Percentiles rank a stretch among this genome's conserved stretches.
Conservation (phyloP, 2,888 invertebrate species). For the Pherbina coryleti region DNA sequence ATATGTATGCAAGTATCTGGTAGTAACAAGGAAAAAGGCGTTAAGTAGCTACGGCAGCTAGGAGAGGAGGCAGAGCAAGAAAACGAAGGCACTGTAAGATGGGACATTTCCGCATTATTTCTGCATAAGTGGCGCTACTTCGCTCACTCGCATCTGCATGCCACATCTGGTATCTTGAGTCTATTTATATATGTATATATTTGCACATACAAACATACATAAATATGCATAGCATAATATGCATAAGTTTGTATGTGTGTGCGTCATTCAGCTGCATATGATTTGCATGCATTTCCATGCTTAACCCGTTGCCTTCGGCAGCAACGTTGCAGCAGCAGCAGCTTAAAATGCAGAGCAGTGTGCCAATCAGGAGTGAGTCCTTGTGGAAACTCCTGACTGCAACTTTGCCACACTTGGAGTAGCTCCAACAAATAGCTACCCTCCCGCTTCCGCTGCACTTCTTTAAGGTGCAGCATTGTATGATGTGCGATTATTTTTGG, state of each 20-base stretch:
- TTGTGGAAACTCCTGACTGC: neutral
- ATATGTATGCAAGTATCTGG: neutral
- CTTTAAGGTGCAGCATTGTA: neutral
- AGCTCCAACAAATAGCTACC: constrained; percentile 3
- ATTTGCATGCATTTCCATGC: constrained; percentile 5
- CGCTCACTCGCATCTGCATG: neutral
- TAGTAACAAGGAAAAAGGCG: neutral
- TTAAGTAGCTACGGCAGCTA: neutral
- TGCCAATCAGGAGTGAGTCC: neutral
- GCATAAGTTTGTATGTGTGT: neutral
- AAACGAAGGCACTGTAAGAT: neutral
- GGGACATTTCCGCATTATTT: constrained; percentile 29
- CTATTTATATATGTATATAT: neutral
- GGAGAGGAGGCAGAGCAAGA: neutral
- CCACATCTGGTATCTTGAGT: neutral
- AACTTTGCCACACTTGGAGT: constrained; percentile 9
- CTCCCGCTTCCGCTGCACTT: neutral
- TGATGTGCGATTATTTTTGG: neutral
- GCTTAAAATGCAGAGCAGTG: constrained; percentile 10
- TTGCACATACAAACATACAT: neutral
- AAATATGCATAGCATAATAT: neutral
- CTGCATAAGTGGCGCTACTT: constrained; percentile 1
- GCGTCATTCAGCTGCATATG: neutral
- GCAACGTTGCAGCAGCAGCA: neutral
- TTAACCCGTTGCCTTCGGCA: neutral